Evolutionary conservation across 2,888 invertebrate species (phyloP).

Genomic region (Bruchidius siliquastri): DNA sequence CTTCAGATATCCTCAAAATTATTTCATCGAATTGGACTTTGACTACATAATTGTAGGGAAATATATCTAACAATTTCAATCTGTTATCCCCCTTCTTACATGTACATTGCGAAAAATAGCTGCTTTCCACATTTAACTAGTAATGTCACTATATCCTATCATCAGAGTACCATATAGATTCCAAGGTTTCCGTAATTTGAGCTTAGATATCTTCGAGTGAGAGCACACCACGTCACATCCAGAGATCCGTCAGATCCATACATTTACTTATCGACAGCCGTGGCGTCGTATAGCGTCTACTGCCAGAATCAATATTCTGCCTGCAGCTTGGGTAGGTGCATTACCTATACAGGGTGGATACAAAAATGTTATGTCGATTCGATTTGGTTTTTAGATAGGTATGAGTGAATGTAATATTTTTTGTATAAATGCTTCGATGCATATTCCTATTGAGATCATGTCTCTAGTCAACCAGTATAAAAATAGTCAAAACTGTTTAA

Average conservation of each 20-base stretch:
- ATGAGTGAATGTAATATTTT: too few species aligned
- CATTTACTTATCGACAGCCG: background rate
- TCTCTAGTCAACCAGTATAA: too few species aligned
- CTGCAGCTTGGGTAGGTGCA: background rate
- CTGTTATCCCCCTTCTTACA: too few species aligned
- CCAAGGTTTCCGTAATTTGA: background rate
- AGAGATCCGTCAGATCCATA: background rate
- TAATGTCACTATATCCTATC: background rate
- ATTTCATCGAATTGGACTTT: too few species aligned
- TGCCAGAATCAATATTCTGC: background rate
- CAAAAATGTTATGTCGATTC: background rate
- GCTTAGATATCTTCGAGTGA: background rate
- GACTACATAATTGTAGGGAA: too few species aligned
- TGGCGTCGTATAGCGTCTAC: background rate
- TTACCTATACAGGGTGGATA: background rate
- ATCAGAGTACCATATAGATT: background rate
- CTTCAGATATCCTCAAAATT: too few species aligned
- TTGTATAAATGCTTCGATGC: too few species aligned
- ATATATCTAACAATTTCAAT: too few species aligned
- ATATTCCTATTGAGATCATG: too few species aligned
- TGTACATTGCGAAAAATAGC: background rate
- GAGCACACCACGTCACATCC: background rate
- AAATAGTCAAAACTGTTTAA: too few species aligned
- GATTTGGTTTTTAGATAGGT: too few species aligned
- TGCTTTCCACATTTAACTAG: background rate